Percentiles rank a stretch among this genome's conserved stretches.
These are phyloP conservation scores for Phoebastria nigripes DNA, from an alignment of 2,797 vertebrate species.

Conservation along the genomic window DNA sequence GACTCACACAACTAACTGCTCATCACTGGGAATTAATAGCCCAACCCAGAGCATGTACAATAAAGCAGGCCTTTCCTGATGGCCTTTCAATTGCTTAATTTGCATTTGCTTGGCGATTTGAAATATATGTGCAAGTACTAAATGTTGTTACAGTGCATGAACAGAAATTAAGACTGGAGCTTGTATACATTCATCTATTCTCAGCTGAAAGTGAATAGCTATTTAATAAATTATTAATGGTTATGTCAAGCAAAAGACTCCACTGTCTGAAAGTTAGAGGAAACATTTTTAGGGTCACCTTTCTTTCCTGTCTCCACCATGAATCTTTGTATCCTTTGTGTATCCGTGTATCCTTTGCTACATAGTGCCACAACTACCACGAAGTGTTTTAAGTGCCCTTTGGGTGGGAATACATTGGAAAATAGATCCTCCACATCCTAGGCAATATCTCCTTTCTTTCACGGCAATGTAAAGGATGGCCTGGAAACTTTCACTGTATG, in stretches of 20 bases:
- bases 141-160: background rate
- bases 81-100: background rate
- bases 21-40: background rate
- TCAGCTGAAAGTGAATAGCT: background rate
- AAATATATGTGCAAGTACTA: background rate
- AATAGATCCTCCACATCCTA: background rate
- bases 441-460: background rate
- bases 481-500: background rate
- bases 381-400: background rate
- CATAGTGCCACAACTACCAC: background rate
- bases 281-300: background rate
- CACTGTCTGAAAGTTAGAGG: background rate
- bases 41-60: background rate
- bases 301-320: background rate
- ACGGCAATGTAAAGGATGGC: background rate
- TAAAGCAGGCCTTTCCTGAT: background rate
- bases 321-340: background rate
- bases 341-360: background rate
- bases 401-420: background rate
- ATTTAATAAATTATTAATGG: background rate
- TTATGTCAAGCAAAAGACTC: background rate
- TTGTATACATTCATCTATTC: background rate
- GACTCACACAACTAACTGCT: background rate
- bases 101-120: background rate
- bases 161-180: background rate